Evolutionary conservation across 2,888 invertebrate species (phyloP).

Genomic region (Oxystoma pomonae): DNA sequence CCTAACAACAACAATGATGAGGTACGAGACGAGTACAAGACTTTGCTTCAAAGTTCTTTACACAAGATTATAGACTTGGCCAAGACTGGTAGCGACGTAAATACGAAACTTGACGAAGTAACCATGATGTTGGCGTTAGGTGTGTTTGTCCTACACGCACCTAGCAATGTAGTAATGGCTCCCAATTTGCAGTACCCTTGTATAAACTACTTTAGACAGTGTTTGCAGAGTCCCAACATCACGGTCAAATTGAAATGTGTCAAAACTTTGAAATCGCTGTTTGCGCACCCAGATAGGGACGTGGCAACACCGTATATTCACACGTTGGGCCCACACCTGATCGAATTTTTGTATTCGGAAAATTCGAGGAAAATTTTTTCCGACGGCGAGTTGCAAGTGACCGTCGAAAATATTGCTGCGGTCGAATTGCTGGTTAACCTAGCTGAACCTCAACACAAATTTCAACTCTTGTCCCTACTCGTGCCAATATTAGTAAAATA

Average conservation of each 20-base stretch:
- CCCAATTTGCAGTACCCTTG: slow-evolving; percentile 87
- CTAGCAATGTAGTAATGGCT: slow-evolving; percentile 69
- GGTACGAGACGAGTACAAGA: slow-evolving; percentile 68
- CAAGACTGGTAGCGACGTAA: slow-evolving; percentile 73
- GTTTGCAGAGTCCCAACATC: slow-evolving; percentile 63
- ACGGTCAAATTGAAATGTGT: slow-evolving; percentile 71
- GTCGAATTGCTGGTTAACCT: slow-evolving; percentile 71
- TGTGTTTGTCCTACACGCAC: slow-evolving; percentile 81
- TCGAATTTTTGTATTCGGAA: slow-evolving; percentile 69
- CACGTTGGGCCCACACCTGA: slow-evolving; percentile 71
- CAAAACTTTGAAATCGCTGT: slow-evolving; percentile 73
- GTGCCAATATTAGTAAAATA: slow-evolving; percentile 89
- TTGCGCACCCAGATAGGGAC: slow-evolving; percentile 64
- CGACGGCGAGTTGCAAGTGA: slow-evolving; percentile 67
- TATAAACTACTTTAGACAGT: slow-evolving; percentile 87
- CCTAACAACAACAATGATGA: slow-evolving; percentile 61
- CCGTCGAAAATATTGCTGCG: slow-evolving; percentile 68
- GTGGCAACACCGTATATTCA: slow-evolving; percentile 79
- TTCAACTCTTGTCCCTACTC: slow-evolving; percentile 82
- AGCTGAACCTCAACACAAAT: slow-evolving; percentile 72
- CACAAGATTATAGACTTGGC: slow-evolving; percentile 87
- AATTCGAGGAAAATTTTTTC: slow-evolving; percentile 56
- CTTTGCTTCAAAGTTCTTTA: slow-evolving; percentile 80
- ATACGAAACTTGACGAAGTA: slow-evolving; percentile 71
- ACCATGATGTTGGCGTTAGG: slow-evolving; percentile 86